phyloP scores from a whole-genome alignment of 2,888 invertebrate species.

The Hedychridium roseum region DNA sequence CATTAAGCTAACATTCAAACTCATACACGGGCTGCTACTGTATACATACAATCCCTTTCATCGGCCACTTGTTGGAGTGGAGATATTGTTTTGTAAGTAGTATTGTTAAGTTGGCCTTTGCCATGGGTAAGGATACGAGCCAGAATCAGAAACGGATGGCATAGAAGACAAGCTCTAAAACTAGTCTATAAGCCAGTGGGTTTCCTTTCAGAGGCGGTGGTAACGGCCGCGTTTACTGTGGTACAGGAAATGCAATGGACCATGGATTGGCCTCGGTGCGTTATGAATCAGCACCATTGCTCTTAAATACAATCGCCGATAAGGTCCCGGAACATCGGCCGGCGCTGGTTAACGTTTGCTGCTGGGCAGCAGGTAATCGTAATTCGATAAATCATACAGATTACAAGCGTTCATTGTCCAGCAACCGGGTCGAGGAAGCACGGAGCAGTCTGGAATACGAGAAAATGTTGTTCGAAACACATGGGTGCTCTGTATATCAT shows the following conservation, averaged over 20 bases:
- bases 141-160: slow-evolving; percentile 13
- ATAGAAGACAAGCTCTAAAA: slow-evolving; percentile 23
- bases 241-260: slow-evolving; percentile 42
- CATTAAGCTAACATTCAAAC: too few relatives aligned
- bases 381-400: slow-evolving; percentile 36
- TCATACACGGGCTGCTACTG: too few relatives aligned
- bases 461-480: slow-evolving; percentile 71
- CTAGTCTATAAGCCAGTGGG: slow-evolving; percentile 44
- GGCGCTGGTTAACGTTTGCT: slow-evolving; percentile 27
- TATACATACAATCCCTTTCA: too few relatives aligned
- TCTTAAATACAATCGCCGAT: slow-evolving; percentile 28
- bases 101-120: too few relatives aligned
- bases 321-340: slow-evolving; percentile 14
- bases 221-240: slow-evolving; percentile 48
- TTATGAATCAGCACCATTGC: slow-evolving; percentile 46
- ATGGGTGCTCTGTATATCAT: slow-evolving; percentile 72
- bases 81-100: too few relatives aligned
- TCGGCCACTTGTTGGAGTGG: too few relatives aligned
- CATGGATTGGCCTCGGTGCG: slow-evolving; percentile 48
- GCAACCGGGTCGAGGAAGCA: slow-evolving; percentile 22
- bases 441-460: slow-evolving; percentile 57
- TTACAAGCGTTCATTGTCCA: slow-evolving; percentile 22
- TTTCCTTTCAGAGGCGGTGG: slow-evolving; percentile 59
- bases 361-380: slow-evolving; percentile 46
- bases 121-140: too few relatives aligned